A percentile compares a stretch with the other conserved stretches of the same genome.
Evolutionary conservation across 2,113 vertebrate species (phyloP).

Genomic region (Lagopus leucura): DNA sequence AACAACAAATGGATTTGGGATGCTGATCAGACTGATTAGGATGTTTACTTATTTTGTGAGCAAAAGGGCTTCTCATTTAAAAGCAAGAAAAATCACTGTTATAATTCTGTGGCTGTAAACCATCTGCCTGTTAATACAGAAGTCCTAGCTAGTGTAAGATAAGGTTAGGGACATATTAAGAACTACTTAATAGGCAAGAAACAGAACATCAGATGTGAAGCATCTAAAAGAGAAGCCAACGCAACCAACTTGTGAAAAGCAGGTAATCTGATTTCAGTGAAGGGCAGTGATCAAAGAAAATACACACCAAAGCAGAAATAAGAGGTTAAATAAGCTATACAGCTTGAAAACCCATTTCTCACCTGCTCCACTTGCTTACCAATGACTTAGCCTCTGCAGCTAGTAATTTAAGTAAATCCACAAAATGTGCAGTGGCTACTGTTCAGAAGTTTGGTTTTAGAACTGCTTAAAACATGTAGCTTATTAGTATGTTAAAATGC

Average conservation of each 20-base stretch:
- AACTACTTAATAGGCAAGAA: not conserved
- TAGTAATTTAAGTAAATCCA: not conserved
- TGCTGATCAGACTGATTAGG: not conserved
- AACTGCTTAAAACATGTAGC: not conserved
- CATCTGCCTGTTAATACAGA: not conserved
- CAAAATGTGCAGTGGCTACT: not conserved
- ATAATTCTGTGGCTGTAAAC: not conserved
- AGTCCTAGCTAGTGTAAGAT: not conserved
- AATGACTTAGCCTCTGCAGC: not conserved
- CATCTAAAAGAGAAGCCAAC: not conserved
- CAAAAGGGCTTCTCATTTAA: not conserved
- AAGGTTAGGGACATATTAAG: not conserved
- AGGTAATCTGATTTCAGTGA: not conserved
- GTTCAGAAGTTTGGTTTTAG: not conserved
- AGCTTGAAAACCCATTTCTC: not conserved
- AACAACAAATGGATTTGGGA: not conserved
- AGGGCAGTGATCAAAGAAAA: not conserved
- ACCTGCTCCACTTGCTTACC: not conserved
- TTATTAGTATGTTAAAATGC: conserved; percentile 29
- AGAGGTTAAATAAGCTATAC: not conserved
- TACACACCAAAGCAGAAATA: not conserved
- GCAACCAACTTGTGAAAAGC: not conserved
- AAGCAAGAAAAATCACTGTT: not conserved
- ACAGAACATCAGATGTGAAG: not conserved
- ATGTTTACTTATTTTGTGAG: not conserved